These are phyloP conservation scores for Drosophila monieri DNA, from an alignment of 2,888 invertebrate species.

Conservation along the genomic window DNA sequence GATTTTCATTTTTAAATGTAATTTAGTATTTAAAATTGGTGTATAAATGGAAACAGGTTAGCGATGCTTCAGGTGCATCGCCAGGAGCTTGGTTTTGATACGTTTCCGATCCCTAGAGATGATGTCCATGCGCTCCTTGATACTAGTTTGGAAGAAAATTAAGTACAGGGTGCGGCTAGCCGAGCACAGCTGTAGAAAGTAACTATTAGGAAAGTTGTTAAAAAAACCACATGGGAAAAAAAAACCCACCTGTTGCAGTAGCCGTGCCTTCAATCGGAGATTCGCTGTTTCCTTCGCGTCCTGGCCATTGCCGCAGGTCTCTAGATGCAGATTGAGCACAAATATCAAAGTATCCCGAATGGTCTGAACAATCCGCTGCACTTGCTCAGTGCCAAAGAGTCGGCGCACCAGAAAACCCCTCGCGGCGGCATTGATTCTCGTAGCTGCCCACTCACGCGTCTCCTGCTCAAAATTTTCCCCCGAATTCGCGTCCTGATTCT, in stretches of 20 bases:
- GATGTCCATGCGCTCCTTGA: conserved; percentile 82
- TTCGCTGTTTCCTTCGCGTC: conserved; percentile 69
- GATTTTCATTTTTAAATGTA: no score
- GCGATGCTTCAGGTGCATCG: conserved; percentile 63
- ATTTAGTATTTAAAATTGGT: no score
- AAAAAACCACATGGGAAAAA: not conserved
- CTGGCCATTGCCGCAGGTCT: conserved; percentile 61
- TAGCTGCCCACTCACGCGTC: conserved; percentile 85
- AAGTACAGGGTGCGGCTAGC: conserved; percentile 78
- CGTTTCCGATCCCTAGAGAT: conserved; percentile 81
- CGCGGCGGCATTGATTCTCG: conserved; percentile 87
- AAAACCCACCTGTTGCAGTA: conserved; percentile 80
- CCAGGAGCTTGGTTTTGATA: conserved; percentile 70
- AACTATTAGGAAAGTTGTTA: not conserved
- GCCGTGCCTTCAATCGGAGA: conserved; percentile 80
- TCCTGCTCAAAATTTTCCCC: conserved; percentile 5
- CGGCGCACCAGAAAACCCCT: conserved; percentile 93
- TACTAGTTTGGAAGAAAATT: conserved; percentile 76
- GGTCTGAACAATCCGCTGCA: conserved; percentile 88
- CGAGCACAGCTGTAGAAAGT: conserved; percentile 69
- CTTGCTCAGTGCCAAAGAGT: conserved; percentile 91
- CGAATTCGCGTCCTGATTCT: conserved; percentile 19
- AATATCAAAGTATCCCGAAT: conserved; percentile 82
- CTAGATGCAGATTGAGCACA: conserved; percentile 81
- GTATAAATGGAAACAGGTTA: not conserved